These are phyloP conservation scores for Loris lydekkerianus DNA, from an alignment of 2,797 vertebrate genomes.

Conservation along the genomic window DNA sequence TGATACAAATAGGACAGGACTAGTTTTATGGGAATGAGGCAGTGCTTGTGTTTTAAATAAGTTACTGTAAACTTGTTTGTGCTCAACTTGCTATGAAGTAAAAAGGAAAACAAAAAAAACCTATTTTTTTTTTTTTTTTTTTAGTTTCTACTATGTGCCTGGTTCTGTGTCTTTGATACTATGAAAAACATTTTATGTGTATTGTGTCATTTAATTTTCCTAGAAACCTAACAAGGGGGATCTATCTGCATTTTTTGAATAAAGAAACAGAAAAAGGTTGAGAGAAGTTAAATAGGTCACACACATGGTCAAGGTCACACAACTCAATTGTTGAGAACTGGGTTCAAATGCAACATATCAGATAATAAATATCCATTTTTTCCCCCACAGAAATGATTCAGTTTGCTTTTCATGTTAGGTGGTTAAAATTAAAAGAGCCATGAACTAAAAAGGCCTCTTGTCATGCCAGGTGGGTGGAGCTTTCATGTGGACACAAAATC, in stretches of 20 bases:
- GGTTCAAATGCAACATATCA: neutral
- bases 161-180: neutral
- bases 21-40: neutral
- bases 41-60: neutral
- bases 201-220: slow-evolving; percentile 36
- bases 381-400: neutral
- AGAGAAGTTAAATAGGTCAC: slow-evolving; percentile 26
- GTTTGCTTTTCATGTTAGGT: slow-evolving; percentile 10
- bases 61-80: neutral
- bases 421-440: neutral
- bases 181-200: neutral
- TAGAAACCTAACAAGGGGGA: neutral
- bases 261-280: slow-evolving; percentile 6
- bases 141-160: neutral
- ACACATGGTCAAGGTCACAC: neutral
- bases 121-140: neutral
- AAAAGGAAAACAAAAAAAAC: neutral
- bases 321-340: neutral
- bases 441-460: neutral
- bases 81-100: neutral
- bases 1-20: neutral
- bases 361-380: neutral
- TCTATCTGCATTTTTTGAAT: slow-evolving; percentile 16
- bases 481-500: neutral
- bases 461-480: neutral